Evolutionary conservation across 2,888 invertebrate species (phyloP).

Genomic region (Oegoconia quadripuncta): DNA sequence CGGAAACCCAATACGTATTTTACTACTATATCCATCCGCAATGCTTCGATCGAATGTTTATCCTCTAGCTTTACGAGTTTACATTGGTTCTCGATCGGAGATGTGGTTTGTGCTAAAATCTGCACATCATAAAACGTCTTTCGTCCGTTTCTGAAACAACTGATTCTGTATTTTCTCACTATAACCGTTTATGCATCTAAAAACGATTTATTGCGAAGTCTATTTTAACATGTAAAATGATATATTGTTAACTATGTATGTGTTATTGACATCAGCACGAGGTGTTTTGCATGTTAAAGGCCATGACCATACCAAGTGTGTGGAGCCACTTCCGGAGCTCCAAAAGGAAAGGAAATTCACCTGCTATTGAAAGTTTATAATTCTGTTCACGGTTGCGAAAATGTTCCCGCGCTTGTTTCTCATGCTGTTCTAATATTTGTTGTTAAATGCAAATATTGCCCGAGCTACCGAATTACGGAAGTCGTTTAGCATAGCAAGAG

Average conservation of each 20-base stretch:
- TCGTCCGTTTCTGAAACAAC: neutral
- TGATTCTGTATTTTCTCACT: neutral
- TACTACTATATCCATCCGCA: neutral
- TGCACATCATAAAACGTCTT: conserved; percentile 7
- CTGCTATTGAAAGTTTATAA: conserved; percentile 43
- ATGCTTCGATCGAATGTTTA: conserved; percentile 6
- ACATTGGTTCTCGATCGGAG: conserved; percentile 4
- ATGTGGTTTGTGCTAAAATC: conserved; percentile 7
- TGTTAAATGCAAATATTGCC: conserved; percentile 35
- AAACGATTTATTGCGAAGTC: too few species aligned
- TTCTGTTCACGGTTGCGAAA: conserved; percentile 53
- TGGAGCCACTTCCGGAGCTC: conserved; percentile 63
- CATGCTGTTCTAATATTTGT: conserved; percentile 42
- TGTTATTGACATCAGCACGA: conserved; percentile 50
- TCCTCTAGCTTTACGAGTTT: conserved; percentile 8
- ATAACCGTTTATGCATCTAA: neutral
- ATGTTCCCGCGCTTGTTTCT: conserved; percentile 47
- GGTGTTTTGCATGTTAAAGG: conserved; percentile 52
- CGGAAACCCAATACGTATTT: conserved; percentile 30
- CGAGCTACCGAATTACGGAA: too few species aligned
- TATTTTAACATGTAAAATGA: too few species aligned
- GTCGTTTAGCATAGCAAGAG: too few species aligned
- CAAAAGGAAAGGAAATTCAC: conserved; percentile 71
- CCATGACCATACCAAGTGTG: conserved; percentile 41
- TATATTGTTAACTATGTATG: too few species aligned